Conservation (phyloP, 1,140 invertebrate genomes). For the Pteromalus puparum region DNA sequence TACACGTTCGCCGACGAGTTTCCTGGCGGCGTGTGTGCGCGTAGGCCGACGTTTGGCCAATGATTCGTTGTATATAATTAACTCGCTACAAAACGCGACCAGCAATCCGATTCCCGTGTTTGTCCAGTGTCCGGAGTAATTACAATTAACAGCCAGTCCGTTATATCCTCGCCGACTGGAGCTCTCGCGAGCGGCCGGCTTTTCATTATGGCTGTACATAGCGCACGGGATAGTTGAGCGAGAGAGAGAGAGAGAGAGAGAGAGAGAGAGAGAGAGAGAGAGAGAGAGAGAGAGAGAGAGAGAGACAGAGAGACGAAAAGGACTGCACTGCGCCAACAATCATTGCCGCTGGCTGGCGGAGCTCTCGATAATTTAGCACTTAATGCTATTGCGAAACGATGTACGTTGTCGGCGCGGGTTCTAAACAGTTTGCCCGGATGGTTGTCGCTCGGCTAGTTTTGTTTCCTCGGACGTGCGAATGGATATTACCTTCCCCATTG, state of each 20-base stretch:
- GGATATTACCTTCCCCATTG: no score
- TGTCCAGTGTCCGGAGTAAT: constrained; percentile 57
- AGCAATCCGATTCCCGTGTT: constrained; percentile 55
- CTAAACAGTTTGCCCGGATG: neutral
- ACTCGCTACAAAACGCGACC: constrained; percentile 57
- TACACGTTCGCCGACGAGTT: neutral
- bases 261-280: no score
- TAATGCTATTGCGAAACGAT: neutral
- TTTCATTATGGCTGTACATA: constrained; percentile 42
- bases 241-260: no score
- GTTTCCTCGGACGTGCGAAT: no score
- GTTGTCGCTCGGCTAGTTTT: no score
- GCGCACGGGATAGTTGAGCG: neutral
- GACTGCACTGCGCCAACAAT: neutral
- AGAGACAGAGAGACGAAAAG: neutral
- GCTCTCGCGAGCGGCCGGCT: neutral
- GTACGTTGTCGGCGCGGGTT: neutral
- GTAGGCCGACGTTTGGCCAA: constrained; percentile 4
- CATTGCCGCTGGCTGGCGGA: neutral
- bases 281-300: no score
- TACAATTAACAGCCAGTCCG: constrained; percentile 57
- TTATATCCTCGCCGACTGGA: constrained; percentile 33
- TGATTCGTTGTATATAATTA: constrained; percentile 56
- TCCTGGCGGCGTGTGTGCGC: no score
- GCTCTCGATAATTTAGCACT: neutral